A percentile compares a stretch with the other conserved stretches of the same genome.
Evolutionary conservation across 2,113 vertebrate species (phyloP).

Genomic region (Vulpes ferrilata): DNA sequence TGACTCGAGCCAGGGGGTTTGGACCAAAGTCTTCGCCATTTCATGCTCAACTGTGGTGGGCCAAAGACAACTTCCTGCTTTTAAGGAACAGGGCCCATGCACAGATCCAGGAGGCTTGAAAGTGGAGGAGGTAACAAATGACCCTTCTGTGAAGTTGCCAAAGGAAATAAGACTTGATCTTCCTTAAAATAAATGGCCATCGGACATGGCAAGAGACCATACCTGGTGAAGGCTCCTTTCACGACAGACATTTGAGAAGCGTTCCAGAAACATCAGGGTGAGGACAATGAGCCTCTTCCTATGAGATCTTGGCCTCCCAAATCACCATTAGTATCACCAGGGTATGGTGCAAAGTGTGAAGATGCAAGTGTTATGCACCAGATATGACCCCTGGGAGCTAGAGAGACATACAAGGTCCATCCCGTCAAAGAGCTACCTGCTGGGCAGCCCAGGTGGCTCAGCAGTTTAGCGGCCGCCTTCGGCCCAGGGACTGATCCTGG

Average conservation of each 20-base stretch:
- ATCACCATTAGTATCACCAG: not conserved
- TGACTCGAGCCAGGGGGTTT: conserved; percentile 47
- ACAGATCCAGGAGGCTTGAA: not conserved
- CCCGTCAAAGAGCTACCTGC: not conserved
- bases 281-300: not conserved
- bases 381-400: not conserved
- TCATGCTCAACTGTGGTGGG: not conserved
- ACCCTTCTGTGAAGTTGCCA: conserved; percentile 14
- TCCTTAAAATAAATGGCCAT: not conserved
- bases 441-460: too few relatives aligned
- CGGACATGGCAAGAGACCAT: not conserved
- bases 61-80: conserved; percentile 56
- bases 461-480: too few relatives aligned
- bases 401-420: not conserved
- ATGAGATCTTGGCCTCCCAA: not conserved
- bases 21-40: conserved; percentile 41
- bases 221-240: not conserved
- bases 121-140: conserved; percentile 31
- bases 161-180: conserved; percentile 61
- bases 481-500: too few relatives aligned
- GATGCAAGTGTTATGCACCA: not conserved
- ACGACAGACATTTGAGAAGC: not conserved
- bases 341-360: not conserved
- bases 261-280: not conserved
- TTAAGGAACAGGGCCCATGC: not conserved